phyloP scores from a whole-genome alignment of 2,113 vertebrate species.

The Rutilus rutilus region DNA sequence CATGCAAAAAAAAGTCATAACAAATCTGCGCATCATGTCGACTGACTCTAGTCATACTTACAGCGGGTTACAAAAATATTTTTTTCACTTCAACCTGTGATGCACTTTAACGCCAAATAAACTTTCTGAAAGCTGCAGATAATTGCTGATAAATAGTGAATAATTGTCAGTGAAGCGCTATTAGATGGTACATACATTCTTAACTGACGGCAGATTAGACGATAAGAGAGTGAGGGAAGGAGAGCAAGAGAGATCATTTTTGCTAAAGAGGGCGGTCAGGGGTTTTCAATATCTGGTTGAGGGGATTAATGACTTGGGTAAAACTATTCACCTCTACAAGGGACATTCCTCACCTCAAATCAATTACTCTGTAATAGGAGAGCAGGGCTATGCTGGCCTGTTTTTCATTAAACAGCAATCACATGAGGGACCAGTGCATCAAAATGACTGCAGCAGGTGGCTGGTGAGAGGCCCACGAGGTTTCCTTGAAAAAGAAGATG shows the following conservation, averaged over 20 bases:
- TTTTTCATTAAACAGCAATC: conserved; percentile 41
- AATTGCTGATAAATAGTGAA: neutral
- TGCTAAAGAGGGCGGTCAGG: neutral
- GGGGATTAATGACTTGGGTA: conserved; percentile 39
- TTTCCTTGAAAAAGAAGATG: neutral
- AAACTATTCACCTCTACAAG: conserved; percentile 39
- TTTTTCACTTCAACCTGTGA: neutral
- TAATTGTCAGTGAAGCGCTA: neutral
- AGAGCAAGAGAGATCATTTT: neutral
- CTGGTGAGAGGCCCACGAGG: conserved; percentile 13
- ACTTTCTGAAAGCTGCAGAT: neutral
- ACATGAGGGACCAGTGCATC: conserved; percentile 38
- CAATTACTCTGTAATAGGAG: conserved; percentile 41
- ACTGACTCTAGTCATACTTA: neutral
- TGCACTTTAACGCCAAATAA: neutral
- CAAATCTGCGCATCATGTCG: neutral
- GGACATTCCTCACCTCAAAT: conserved; percentile 41
- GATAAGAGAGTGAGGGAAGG: neutral
- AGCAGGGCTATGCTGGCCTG: neutral
- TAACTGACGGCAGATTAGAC: neutral
- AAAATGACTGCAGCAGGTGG: conserved; percentile 28
- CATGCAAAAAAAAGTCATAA: neutral
- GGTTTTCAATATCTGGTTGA: conserved; percentile 35
- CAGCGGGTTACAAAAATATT: neutral
- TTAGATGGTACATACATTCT: neutral